Base-by-base conservation (phyloP, 35 echinoderm and acorn worm genomes). In the Hemicentrotus pulcherrimus region DNA sequence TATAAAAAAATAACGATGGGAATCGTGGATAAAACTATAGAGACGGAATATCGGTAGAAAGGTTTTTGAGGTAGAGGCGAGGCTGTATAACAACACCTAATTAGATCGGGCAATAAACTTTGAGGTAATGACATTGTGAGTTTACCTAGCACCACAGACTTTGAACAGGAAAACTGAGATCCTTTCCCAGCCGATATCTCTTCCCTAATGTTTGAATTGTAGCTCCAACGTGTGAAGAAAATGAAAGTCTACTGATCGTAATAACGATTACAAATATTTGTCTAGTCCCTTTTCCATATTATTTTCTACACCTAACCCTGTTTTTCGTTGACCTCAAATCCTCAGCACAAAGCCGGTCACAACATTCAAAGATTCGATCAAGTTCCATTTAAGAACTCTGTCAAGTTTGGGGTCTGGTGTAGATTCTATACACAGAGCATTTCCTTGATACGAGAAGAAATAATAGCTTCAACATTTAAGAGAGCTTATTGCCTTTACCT, bases 181-280 rank as follows among this genome's bases (percentile, higher is more conserved):
- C 65, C 65, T 78, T n/a, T 78, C 65, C 65, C 22, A 78, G 65
- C 28, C 65, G 7, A 78, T 28, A 7, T 78, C 65, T 78, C 65
- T 78, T 78, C 65, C 65, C 65, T n/a, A 5, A 78, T n/a, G 65
- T 78, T 78, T 4, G 0, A 78, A 28, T n/a, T n/a, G 15, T 18
- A 78, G 4, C 65, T 28, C 65, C 19, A 78, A 78, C 65, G 65
- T 78, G 65, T 78, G 65, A 78, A n/a, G 28, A 78, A 78, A 78
- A 78, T 78, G 65, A 78, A 78, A 78, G 65, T 78, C 65, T 78
- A 28, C 65, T n/a, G 18, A 78, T 78, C 7, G 19, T 78, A 55
- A 55, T 78, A n/a, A 28, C 65, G 65, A 78, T 78, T 78, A 78
- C 19, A 78, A 78, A 78, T 78, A 78, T 78, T 78, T 78, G 65